Conservation (phyloP, 2,888 invertebrate species). For the Cantharis nigra region DNA sequence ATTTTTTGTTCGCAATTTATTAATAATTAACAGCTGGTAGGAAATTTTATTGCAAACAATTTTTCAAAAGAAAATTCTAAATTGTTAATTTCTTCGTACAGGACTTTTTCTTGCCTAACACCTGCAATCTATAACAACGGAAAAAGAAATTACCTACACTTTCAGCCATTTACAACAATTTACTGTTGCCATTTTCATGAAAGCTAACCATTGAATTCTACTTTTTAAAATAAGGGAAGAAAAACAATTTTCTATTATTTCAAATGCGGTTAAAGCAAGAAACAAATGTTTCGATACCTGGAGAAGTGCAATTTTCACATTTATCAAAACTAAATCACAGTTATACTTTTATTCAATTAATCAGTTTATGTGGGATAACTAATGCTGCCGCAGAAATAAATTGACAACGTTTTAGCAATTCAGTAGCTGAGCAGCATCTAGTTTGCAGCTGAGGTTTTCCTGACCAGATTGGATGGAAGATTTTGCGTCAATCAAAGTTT, state of each 20-base stretch:
- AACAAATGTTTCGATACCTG: background rate
- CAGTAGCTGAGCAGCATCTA: background rate
- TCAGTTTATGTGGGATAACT: background rate
- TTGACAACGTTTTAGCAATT: background rate
- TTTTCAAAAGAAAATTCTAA: background rate
- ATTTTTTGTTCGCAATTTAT: background rate
- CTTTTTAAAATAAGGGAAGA: background rate
- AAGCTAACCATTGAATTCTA: conserved; percentile 20
- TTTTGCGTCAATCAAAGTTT: background rate
- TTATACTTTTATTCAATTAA: background rate
- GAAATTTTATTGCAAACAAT: background rate
- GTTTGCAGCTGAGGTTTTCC: background rate
- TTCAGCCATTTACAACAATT: conserved; percentile 26
- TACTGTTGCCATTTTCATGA: conserved; percentile 12
- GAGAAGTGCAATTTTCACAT: background rate
- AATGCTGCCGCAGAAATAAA: background rate
- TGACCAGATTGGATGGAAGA: background rate
- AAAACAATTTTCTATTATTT: background rate
- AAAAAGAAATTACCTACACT: conserved; percentile 23
- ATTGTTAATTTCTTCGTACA: conserved; percentile 12
- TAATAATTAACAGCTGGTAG: background rate
- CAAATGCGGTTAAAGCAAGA: background rate
- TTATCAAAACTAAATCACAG: background rate
- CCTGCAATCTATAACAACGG: conserved; percentile 26
- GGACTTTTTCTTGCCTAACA: conserved; percentile 18